phyloP scores from a whole-genome alignment of 2,797 vertebrate genomes.

The Melanotaenia nigrans region DNA sequence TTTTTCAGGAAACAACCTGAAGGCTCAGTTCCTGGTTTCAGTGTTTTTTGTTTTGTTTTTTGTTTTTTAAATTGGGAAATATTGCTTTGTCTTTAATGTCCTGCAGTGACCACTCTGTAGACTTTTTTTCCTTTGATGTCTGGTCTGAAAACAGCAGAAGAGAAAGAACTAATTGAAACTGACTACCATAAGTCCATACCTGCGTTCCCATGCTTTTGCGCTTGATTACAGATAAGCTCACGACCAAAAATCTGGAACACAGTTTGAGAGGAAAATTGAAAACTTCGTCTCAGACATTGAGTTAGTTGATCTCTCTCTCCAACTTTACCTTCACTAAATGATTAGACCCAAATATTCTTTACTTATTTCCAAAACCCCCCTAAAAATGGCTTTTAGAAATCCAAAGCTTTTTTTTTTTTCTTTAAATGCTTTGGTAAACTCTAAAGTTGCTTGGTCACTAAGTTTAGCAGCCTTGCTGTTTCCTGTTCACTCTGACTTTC shows the following conservation, averaged over 20 bases:
- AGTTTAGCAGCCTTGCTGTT: neutral
- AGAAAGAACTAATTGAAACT: neutral
- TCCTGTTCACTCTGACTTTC: neutral
- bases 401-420: no score
- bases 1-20: neutral
- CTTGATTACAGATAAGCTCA: neutral
- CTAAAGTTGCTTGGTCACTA: neutral
- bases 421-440: neutral
- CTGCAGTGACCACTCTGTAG: neutral
- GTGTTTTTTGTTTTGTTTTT: neutral
- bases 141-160: neutral
- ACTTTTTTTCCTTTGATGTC: neutral
- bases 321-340: neutral
- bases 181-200: neutral
- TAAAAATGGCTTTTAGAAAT: neutral
- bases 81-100: neutral
- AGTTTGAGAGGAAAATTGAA: constrained; percentile 2
- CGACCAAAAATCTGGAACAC: neutral
- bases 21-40: neutral
- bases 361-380: neutral
- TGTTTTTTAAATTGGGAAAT: neutral
- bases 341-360: neutral
- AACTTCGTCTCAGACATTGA: neutral
- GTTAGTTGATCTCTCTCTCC: neutral
- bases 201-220: constrained; percentile 1